Base-by-base conservation (phyloP, 2,888 invertebrate species). In the Callyntrura sp. region DNA sequence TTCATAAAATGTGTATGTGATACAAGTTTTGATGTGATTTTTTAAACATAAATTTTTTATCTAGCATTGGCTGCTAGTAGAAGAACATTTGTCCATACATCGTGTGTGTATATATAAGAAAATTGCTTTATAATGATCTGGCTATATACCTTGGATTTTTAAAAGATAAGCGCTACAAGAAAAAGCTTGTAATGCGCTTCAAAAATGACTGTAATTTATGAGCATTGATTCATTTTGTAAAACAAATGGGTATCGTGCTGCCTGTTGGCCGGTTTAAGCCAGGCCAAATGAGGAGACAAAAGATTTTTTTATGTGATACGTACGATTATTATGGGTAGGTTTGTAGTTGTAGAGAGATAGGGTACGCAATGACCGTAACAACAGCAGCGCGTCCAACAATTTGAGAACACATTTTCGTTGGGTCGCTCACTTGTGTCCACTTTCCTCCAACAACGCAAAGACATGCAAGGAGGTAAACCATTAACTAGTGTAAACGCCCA, bases 111-210 rank as follows among this genome's bases (percentile, higher is more conserved):
- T n/a, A n/a, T n/a, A n/a, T 0, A 73, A 78, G 51, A 78, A 86
- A 86, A 86, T 79, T 86, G 86, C 86, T 79, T 86, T 86, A 65
- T 86, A 86, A 86, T 86, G 65, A 86, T 62, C 48, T 48, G 35
- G 35, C 35, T 35, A 35, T 6, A 35, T 35, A 55, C 73, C 0
- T 68, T 45, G 48, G 35, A 48, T 57, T 4, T 17, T 78, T 57
- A 5, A 4, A 28, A 23, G 51, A 60, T 45, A 62, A 57, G 62
- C 17, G 3, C 55, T 51, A 51, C 35, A 17, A 11, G 48, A 48
- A 35, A 43, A 81, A 60, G 43, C 35, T 35, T 35, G 25, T 78
- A 35, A 60, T 81, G 23, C 11, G 4, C 20, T 43, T 57, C 60
- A 79, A 79, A n/a, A 79, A 79, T 57, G 45, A 73, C 73, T 73